Evolutionary conservation across 2,797 vertebrate genomes (phyloP), one percentile per base, ranked within the genome.

Genomic region (Enteromius argenteus): DNA sequence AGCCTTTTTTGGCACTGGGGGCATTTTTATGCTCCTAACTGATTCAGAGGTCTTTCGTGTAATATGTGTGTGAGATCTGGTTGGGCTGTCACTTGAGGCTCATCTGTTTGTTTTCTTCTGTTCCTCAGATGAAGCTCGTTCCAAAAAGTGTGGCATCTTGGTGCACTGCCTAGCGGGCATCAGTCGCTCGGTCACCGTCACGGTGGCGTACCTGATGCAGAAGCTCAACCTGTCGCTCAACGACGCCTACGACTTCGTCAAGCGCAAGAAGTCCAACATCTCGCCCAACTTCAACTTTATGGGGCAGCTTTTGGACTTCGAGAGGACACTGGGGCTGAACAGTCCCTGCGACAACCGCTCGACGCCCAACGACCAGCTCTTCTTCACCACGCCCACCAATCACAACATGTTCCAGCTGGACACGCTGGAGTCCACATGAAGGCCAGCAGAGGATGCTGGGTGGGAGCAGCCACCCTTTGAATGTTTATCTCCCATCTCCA

Each of bases 211-310:
- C 94, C 95, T 99, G 94, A 99, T 99, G 98, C 98, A 99, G 94
- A 99, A 99, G 94, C 96, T 99, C 93, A 99, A 99, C 95, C 94
- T 99, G 91, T 98, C 98, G 1, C 96, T 99, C 86, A 99, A 99
- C 0, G 98, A 99, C 1, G 98, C 98, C 78, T 99, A 99, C 53
- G 98, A 99, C 93, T 98, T 99, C 4, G 98, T 99, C 88, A 99
- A 99, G 93, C 95, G 97, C 91, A 99, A 99, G 95, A 99, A 99
- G 92, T 99, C 98, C 78, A 99, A 99, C 92, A 99, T 99, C 93
- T 99, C 98, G 1, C 98, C 98, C 9, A 99, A 99, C 92, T 99
- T 99, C 92, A 99, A 99, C 94, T 99, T 99, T 92, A 99, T 99
- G 97, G 98, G 98, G 88, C 98, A 99, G 80, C 96, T 99, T 56